Percentiles rank a stretch among this genome's conserved stretches.
Conservation (phyloP, 2,797 vertebrate genomes). For the Anabacerthia variegaticeps region DNA sequence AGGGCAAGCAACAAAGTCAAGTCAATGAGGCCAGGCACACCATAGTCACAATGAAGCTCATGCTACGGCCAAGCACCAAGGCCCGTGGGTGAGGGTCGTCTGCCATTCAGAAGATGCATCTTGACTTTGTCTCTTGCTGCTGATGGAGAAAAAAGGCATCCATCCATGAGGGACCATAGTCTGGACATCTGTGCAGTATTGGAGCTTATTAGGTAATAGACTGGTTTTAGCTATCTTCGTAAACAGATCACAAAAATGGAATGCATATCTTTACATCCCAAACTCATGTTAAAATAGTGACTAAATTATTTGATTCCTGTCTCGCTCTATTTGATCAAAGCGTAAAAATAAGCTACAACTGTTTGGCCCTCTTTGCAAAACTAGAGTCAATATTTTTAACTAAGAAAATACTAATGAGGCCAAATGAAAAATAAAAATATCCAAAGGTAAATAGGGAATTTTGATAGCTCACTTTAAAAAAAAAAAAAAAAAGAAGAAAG, state of each 20-base stretch:
- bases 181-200: not conserved
- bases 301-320: not conserved
- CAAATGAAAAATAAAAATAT: conserved; percentile 10
- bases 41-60: not conserved
- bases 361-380: not conserved
- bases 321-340: not conserved
- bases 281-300: not conserved
- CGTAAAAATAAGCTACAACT: not conserved
- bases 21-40: not conserved
- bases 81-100: not conserved
- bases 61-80: not conserved
- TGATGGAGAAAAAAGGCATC: not conserved
- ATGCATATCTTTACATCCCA: not conserved
- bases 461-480: not conserved
- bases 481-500: not conserved
- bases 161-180: not conserved
- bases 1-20: not conserved
- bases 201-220: not conserved
- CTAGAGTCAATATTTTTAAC: conserved; percentile 27
- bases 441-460: not conserved
- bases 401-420: not conserved
- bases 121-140: not conserved
- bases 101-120: not conserved
- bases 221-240: not conserved
- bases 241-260: not conserved